These are phyloP conservation scores for Nemopilema nomurai DNA, from an alignment of 30 jellyfish, hydroid and myxozoan genomes.

Conservation along the genomic window DNA sequence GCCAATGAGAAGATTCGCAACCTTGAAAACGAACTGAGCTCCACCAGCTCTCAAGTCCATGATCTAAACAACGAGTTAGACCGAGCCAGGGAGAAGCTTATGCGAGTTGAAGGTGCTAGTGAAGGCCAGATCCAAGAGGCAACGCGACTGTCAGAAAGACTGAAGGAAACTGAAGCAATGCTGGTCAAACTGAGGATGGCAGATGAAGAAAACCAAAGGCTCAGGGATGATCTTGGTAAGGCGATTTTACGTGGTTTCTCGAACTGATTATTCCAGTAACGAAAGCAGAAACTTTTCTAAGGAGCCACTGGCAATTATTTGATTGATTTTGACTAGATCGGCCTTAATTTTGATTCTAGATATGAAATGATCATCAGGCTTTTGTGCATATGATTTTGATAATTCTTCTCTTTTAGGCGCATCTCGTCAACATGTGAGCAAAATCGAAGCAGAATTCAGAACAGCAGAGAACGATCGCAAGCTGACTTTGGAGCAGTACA, in stretches of 20 bases:
- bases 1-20: conserved; percentile 60
- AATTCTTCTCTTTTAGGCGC: conserved; percentile 1
- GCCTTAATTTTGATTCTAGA: no score
- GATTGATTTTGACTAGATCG: no score
- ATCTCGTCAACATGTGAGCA: conserved; percentile 42
- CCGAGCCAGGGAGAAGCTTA: conserved; percentile 65
- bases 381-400: not conserved
- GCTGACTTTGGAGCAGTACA: conserved; percentile 78
- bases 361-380: no score
- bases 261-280: not conserved
- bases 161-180: conserved; percentile 77
- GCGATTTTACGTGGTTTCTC: not conserved
- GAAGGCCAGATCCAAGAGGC: conserved; percentile 76
- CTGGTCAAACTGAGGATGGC: conserved; percentile 58
- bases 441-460: conserved; percentile 76
- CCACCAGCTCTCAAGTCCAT: conserved; percentile 46
- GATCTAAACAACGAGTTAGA: conserved; percentile 72
- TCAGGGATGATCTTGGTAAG: conserved; percentile 78
- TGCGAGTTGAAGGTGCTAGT: conserved; percentile 56
- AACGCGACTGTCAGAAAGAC: conserved; percentile 61
- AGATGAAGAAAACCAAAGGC: conserved; percentile 76
- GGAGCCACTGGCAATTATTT: no score
- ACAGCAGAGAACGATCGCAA: conserved; percentile 61
- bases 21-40: conserved; percentile 71
- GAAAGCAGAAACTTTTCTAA: no score